A percentile compares a stretch with the other conserved stretches of the same genome.
Evolutionary conservation across 2,113 vertebrate species (phyloP).

Genomic region (Lethenteron reissneri): DNA sequence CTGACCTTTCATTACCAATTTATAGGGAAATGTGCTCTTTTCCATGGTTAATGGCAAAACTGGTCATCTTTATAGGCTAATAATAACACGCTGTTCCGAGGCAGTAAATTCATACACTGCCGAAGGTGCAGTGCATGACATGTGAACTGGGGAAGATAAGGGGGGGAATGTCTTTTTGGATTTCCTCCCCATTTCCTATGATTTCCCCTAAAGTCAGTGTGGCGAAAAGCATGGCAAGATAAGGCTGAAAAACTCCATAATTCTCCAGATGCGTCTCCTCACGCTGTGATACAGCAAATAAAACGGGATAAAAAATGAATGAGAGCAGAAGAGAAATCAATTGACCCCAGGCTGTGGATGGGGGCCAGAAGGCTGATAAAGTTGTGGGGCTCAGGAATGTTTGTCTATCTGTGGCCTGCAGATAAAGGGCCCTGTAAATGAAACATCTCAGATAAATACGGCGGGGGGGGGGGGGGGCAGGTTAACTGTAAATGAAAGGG

Average conservation of each 20-base stretch:
- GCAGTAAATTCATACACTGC: no score
- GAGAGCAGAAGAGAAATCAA: constrained; percentile 98
- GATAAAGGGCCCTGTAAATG: constrained; percentile 99
- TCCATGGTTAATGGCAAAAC: no score
- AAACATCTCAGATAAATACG: constrained; percentile 99
- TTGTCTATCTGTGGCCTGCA: constrained; percentile 94
- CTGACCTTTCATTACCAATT: no score
- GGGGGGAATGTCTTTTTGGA: no score
- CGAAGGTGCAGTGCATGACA: no score
- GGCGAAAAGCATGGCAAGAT: constrained; percentile 36
- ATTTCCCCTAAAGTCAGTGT: no score
- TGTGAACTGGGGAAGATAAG: no score
- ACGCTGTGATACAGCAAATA: constrained; percentile 57
- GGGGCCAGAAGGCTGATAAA: constrained; percentile 89
- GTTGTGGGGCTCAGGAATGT: constrained; percentile 99
- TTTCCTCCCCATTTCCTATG: no score
- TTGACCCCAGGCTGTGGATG: constrained; percentile 99
- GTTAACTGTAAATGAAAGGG: constrained; percentile 99
- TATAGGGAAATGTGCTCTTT: no score
- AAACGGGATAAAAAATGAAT: constrained; percentile 96
- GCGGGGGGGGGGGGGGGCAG: constrained; percentile 30
- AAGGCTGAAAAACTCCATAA: constrained; percentile 98
- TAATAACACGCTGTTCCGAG: no score
- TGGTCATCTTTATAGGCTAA: no score
- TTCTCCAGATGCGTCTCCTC: constrained; percentile 99